Evolutionary conservation across 2,113 vertebrate species (phyloP).

Genomic region (Nothocercus nigrocapillus): DNA sequence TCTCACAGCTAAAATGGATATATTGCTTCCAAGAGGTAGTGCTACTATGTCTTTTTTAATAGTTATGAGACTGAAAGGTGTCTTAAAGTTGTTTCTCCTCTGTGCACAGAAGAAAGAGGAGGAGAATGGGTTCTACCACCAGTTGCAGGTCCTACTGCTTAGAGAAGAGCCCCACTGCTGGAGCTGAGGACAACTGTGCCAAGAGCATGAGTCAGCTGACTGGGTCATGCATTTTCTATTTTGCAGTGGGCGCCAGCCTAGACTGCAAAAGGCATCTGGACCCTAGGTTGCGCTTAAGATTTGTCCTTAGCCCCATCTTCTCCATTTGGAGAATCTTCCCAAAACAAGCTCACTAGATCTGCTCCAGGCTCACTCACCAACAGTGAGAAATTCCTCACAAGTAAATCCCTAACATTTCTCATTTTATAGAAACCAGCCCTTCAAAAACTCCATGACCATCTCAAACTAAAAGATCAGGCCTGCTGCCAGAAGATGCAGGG

Average conservation of each 20-base stretch:
- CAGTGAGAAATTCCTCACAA: not conserved
- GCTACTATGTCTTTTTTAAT: not conserved
- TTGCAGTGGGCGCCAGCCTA: not conserved
- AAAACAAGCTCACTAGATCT: not conserved
- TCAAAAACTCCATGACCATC: not conserved
- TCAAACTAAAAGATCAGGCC: not conserved
- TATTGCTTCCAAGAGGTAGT: not conserved
- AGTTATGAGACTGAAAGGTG: not conserved
- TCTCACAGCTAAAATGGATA: not conserved
- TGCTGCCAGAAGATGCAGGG: not conserved
- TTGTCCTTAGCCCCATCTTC: not conserved
- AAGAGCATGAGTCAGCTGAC: not conserved
- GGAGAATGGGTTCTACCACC: not conserved
- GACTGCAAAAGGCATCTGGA: not conserved
- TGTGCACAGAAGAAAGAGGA: not conserved
- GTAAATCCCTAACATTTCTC: not conserved
- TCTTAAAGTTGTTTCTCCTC: not conserved
- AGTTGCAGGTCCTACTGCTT: not conserved
- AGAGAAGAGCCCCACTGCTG: not conserved
- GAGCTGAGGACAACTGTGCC: not conserved
- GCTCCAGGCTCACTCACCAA: not conserved
- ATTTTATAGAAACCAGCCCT: not conserved
- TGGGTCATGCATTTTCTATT: not conserved
- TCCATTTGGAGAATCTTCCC: not conserved
- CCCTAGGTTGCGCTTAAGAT: not conserved